A percentile compares a stretch with the other conserved stretches of the same genome.
phyloP scores from a whole-genome alignment of 37 sponge, comb jelly and placozoan species.

The Petrosia ficiformis region DNA sequence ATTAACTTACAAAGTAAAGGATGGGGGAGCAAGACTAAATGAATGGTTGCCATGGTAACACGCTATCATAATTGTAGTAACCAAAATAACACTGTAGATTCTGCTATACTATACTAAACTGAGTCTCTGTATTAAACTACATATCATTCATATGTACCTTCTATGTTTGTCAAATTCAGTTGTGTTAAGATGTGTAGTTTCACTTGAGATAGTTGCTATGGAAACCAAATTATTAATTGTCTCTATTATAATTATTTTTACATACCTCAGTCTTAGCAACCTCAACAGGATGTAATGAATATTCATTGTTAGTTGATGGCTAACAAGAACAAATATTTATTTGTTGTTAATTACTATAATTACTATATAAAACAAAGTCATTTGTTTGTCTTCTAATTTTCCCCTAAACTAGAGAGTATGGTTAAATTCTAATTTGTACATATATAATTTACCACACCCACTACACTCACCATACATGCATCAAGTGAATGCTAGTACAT shows the following conservation, averaged over 20 bases:
- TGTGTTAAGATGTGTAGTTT: neutral
- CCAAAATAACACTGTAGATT: too few relatives aligned
- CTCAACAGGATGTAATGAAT: constrained; percentile 38
- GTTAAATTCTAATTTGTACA: too few relatives aligned
- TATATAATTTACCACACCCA: too few relatives aligned
- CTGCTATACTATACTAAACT: neutral
- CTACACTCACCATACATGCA: too few relatives aligned
- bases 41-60: neutral
- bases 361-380: too few relatives aligned
- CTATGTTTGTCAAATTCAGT: neutral
- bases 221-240: neutral
- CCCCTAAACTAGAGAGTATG: too few relatives aligned
- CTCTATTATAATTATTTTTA: neutral
- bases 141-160: neutral
- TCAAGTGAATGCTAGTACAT: too few relatives aligned
- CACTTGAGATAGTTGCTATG: neutral
- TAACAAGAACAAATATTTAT: neutral
- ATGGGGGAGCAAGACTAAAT: too few relatives aligned
- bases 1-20: too few relatives aligned
- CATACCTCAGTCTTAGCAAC: constrained; percentile 19
- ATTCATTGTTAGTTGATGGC: neutral
- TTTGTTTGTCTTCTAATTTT: too few relatives aligned
- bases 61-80: too few relatives aligned
- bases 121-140: neutral
- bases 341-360: neutral